Percentiles rank a stretch among this genome's conserved stretches.
These are phyloP conservation scores for Chrysopa pallens DNA, from an alignment of 1,140 invertebrate species.

Conservation along the genomic window DNA sequence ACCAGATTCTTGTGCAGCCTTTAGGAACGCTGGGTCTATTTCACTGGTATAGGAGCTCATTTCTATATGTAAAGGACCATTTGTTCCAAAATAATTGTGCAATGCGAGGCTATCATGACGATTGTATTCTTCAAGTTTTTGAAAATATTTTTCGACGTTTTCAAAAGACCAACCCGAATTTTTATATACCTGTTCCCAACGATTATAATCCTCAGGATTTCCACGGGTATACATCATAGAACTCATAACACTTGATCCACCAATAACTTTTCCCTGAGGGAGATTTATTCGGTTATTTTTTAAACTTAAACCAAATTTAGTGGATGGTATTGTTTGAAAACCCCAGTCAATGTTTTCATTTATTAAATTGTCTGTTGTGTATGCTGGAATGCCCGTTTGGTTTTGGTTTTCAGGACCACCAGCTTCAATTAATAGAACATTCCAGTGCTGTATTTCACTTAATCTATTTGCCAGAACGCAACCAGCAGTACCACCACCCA, in stretches of 20 bases:
- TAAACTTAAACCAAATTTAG: too few species aligned
- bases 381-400: too few species aligned
- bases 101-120: slow-evolving; percentile 10
- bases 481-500: slow-evolving; percentile 29
- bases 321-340: too few species aligned
- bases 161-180: slow-evolving; percentile 32
- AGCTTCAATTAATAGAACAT: slow-evolving; percentile 52
- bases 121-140: slow-evolving; percentile 19
- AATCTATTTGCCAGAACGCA: slow-evolving; percentile 42
- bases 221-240: too few species aligned
- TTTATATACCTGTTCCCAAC: too few species aligned
- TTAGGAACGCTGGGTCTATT: slow-evolving; percentile 25
- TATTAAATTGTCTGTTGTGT: too few species aligned
- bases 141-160: slow-evolving; percentile 38
- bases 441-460: slow-evolving; percentile 48
- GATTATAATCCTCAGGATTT: too few species aligned
- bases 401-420: slow-evolving; percentile 28
- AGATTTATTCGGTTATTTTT: slow-evolving; percentile 16
- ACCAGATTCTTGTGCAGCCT: slow-evolving; percentile 29
- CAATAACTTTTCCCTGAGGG: slow-evolving; percentile 52
- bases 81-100: slow-evolving; percentile 15
- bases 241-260: slow-evolving; percentile 52
- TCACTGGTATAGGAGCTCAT: slow-evolving; percentile 9
- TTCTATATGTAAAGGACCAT: slow-evolving; percentile 13
- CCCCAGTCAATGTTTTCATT: too few species aligned